Evolutionary conservation across 2,888 invertebrate genomes (phyloP), one percentile per base, ranked within the genome.

Genomic region (Drosophila lutescens): DNA sequence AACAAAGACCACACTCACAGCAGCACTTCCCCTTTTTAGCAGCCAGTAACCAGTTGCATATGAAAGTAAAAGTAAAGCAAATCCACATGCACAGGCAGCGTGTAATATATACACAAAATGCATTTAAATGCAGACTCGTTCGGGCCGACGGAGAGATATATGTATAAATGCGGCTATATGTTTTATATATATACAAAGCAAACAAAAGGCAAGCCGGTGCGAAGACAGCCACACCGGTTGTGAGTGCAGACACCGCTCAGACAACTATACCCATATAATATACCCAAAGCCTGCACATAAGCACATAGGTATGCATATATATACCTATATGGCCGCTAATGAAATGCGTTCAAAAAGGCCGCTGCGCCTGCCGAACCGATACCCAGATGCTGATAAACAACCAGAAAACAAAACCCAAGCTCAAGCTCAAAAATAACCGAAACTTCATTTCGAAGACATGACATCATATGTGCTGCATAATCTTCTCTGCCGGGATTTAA

Each of bases 41-140:
- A 53, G 70, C 40, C 77, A 46, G 59, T 84, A 84, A 84, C 83
- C 87, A 85, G 86, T 86, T 89, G 89, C 86, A 86, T 66, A 87
- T 87, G 89, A 86, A 86, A 86, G 86, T 86, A 86, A 86, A 86
- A 86, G 86, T 86, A 80, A 79, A 87, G 76, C 88, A 87, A 86
- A 81, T 78, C 73, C 79, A 62, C 78, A 58, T 43, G 58, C 66
- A 50, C 58, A 47, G 32, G 47, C 56, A 44, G 78, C 47, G 15
- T 17, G 73, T 70, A 80, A 49, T 53, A 55, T 55, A 59, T 59
- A 74, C 41, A 40, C 34, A 43, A 73, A 55, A 60, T 73, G 67
- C 59, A 73, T 71, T 67, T 60, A 67, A 72, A 73, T 56, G 63
- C 71, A 71, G 74, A 56, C 74, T 32, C 50, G 56, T 32, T 53